phyloP scores from a whole-genome alignment of 2,888 invertebrate genomes.

The Rhingia campestris region DNA sequence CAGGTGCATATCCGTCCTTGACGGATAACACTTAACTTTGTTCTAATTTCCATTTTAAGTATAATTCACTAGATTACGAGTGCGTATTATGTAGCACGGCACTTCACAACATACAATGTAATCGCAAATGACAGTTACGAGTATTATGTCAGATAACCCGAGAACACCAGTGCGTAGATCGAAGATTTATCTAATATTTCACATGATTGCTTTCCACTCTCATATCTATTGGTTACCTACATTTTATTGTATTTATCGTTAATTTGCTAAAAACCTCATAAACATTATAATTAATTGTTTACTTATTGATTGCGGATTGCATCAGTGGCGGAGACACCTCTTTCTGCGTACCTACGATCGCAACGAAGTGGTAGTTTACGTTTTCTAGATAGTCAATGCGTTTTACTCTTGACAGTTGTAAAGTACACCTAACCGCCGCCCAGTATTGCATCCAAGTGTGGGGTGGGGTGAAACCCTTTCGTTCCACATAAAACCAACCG shows the following conservation, averaged over 20 bases:
- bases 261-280: slow-evolving; percentile 66
- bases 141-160: slow-evolving; percentile 46
- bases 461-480: slow-evolving; percentile 3
- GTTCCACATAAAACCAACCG: not conserved
- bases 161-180: slow-evolving; percentile 17
- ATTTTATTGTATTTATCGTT: slow-evolving; percentile 49
- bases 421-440: not conserved
- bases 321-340: slow-evolving; percentile 42
- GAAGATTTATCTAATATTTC: slow-evolving; percentile 64
- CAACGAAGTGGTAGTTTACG: slow-evolving; percentile 3
- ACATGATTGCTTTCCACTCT: slow-evolving; percentile 1
- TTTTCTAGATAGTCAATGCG: slow-evolving; percentile 21
- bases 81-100: slow-evolving; percentile 59
- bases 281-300: slow-evolving; percentile 68
- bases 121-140: slow-evolving; percentile 18
- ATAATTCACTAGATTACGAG: slow-evolving; percentile 59
- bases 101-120: slow-evolving; percentile 52
- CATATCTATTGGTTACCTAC: slow-evolving; percentile 30
- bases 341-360: slow-evolving; percentile 5
- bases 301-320: slow-evolving; percentile 69
- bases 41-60: slow-evolving; percentile 43
- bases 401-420: slow-evolving; percentile 12
- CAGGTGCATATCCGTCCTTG: slow-evolving; percentile 57
- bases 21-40: slow-evolving; percentile 43
- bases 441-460: not conserved